phyloP scores from a whole-genome alignment of 2,113 vertebrate genomes.

The Chloroceryle aenea region DNA sequence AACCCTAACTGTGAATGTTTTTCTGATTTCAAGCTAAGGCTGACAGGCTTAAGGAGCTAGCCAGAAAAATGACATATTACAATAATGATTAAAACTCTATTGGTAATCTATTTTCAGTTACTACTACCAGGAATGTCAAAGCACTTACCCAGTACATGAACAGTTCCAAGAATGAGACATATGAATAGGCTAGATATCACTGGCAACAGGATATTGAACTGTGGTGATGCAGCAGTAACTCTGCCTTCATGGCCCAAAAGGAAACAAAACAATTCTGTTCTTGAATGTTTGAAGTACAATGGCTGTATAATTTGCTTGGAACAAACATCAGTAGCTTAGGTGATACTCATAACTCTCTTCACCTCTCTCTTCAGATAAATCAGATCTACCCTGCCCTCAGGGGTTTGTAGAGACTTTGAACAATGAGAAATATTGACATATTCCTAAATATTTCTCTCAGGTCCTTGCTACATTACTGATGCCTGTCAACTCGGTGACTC shows the following conservation, averaged over 20 bases:
- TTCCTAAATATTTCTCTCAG: neutral
- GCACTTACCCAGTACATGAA: neutral
- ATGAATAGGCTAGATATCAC: neutral
- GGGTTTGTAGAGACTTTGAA: neutral
- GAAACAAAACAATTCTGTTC: neutral
- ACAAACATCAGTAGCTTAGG: neutral
- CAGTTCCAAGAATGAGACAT: neutral
- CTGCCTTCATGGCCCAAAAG: neutral
- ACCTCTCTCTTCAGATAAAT: neutral
- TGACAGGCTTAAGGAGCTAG: neutral
- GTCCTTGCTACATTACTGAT: constrained; percentile 6
- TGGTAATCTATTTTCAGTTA: neutral
- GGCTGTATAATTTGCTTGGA: neutral
- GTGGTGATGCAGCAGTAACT: neutral
- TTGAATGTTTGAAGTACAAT: neutral
- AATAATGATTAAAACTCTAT: neutral
- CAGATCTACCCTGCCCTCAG: neutral
- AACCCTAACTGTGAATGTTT: neutral
- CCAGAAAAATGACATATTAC: neutral
- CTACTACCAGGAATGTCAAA: neutral
- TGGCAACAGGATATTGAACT: neutral
- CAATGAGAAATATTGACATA: neutral
- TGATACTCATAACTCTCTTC: neutral
- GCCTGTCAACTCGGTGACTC: neutral
- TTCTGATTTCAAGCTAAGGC: neutral